Base-by-base conservation (phyloP, 1,140 invertebrate genomes). In the Drosophila pallidifrons region DNA sequence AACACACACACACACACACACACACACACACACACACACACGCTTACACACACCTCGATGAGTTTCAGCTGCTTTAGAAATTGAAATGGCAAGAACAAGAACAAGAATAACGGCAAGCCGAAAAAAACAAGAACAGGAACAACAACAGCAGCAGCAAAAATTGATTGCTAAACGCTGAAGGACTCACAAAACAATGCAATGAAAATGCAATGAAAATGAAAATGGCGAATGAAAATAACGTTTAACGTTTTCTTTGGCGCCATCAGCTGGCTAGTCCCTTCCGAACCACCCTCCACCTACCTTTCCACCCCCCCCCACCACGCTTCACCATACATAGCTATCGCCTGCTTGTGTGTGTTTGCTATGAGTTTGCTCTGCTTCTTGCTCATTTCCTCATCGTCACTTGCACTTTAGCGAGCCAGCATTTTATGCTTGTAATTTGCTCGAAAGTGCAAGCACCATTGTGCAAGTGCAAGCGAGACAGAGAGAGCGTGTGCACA, bases 81-180 rank as follows among this genome's bases (percentile, higher is more conserved):
- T 70, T 75, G 72, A 69, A 75, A 68, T 54, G 46, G 71, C 57
- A 74, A 60, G 38, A 74, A 46, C 45, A 58, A 51, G n/a, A 72
- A 65, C 20, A 32, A 49, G 1, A 71, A 43, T 13, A 45, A 65
- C 41, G 55, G 35, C 32, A 72, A 25, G 47, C 47, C 28, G 41
- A 25, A 66, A 46, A 41, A 41, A 41, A 11, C 2, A 59, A 47
- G 13, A 51, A 43, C 15, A 30, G 35, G 1, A 38, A 58, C 15
- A 43, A 1, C 16, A 43, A 1, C 25, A 59, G 3, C 3, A 13
- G 20, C 25, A 52, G 7, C 35, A 72, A 68, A 57, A 75, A 75
- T 75, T 75, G 73, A 75, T 75, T 75, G 73, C 73, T 75, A 71
- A 75, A 75, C 54, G 73, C 60, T 52, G 73, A 75, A 75, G 73